Conservation (phyloP, 2,113 vertebrate genomes). For the Artemisiospiza belli region DNA sequence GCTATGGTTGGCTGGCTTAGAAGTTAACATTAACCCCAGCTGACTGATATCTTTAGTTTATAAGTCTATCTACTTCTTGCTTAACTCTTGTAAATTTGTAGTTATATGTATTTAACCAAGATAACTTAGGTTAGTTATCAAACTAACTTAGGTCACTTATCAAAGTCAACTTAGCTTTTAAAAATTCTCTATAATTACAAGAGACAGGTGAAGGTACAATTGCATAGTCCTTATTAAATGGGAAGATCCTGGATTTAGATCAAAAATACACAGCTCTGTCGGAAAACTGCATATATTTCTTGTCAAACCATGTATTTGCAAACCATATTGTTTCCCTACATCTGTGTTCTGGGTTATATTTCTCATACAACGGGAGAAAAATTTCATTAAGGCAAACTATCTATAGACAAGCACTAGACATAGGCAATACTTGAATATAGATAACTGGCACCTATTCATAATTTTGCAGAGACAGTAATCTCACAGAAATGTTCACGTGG, state of each 20-base stretch:
- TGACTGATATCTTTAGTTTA: not conserved
- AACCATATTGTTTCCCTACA: not conserved
- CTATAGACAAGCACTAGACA: not conserved
- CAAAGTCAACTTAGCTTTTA: not conserved
- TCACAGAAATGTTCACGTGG: not conserved
- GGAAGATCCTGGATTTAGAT: not conserved
- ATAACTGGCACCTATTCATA: not conserved
- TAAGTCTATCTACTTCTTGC: not conserved
- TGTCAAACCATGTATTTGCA: not conserved
- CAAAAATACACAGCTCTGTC: not conserved
- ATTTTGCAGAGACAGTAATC: not conserved
- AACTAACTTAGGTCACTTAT: not conserved
- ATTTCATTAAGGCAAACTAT: not conserved
- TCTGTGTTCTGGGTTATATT: not conserved
- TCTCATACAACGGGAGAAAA: not conserved
- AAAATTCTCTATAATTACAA: not conserved
- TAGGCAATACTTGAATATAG: not conserved
- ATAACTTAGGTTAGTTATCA: not conserved
- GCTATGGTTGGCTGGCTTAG: not conserved
- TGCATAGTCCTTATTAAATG: not conserved
- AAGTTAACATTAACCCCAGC: not conserved
- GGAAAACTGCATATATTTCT: not conserved
- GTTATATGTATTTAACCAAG: not conserved
- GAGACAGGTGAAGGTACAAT: not conserved
- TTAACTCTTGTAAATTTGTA: not conserved